phyloP scores from a whole-genome alignment of 2,113 vertebrate species.

The Toxotes jaculatrix region DNA sequence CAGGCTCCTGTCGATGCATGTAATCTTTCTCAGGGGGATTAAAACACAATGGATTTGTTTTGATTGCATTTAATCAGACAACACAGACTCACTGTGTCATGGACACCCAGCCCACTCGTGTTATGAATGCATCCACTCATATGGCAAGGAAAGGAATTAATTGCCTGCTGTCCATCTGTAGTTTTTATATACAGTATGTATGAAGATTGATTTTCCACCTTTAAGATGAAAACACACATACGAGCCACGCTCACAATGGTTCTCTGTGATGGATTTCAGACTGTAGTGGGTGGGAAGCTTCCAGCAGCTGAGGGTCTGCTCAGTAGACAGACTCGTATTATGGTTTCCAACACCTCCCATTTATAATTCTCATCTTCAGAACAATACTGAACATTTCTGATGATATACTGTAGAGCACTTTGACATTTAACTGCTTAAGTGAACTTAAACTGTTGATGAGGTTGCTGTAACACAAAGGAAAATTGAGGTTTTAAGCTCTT shows the following conservation, averaged over 20 bases:
- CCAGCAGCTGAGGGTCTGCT: conserved; percentile 21
- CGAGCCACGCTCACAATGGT: conserved; percentile 27
- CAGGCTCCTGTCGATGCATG: conserved; percentile 17
- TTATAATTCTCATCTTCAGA: conserved; percentile 3
- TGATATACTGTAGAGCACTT: not conserved
- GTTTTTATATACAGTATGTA: conserved; percentile 16
- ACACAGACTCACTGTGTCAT: conserved; percentile 48
- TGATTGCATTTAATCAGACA: conserved; percentile 70
- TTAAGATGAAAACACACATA: conserved; percentile 8
- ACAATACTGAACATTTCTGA: not conserved
- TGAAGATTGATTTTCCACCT: conserved; percentile 42
- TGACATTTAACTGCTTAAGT: not conserved
- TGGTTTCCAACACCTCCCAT: not conserved
- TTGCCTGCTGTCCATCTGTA: conserved; percentile 65
- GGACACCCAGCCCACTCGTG: conserved; percentile 64
- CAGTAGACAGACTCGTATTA: not conserved
- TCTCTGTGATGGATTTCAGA: conserved; percentile 40
- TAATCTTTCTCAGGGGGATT: conserved; percentile 32
- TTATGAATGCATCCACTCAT: conserved; percentile 37
- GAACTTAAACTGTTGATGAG: not conserved
- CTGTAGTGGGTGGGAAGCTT: conserved; percentile 44
- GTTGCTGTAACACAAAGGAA: not conserved
- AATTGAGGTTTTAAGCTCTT: not conserved
- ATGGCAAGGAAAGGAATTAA: conserved; percentile 43
- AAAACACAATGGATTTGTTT: conserved; percentile 56